phyloP scores from a whole-genome alignment of 2,113 vertebrate species.

The Platichthys stellatus region DNA sequence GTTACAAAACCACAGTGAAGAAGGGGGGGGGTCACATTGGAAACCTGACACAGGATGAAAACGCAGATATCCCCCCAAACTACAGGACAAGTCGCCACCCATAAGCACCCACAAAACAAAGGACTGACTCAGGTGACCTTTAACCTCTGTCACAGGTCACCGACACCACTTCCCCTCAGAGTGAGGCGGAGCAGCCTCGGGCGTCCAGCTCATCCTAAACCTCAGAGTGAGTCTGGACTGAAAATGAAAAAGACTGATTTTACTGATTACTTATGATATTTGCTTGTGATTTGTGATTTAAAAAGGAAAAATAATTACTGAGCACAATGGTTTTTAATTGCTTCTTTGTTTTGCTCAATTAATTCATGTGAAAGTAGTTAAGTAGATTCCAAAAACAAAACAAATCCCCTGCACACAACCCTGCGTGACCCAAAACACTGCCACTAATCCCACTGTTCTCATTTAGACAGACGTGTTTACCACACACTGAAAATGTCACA shows the following conservation, averaged over 20 bases:
- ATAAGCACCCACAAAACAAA: constrained; percentile 43
- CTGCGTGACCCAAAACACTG: constrained; percentile 60
- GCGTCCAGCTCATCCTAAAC: not conserved
- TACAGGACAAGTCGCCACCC: constrained; percentile 36
- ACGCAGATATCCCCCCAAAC: not conserved
- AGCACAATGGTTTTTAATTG: not conserved
- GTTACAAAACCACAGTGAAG: not conserved
- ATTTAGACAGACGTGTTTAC: constrained; percentile 22
- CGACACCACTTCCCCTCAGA: constrained; percentile 48
- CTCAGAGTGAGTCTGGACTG: not conserved
- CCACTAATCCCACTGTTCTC: constrained; percentile 65
- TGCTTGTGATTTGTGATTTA: not conserved
- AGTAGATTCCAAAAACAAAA: constrained; percentile 17
- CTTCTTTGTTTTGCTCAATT: constrained; percentile 35
- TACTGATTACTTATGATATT: not conserved
- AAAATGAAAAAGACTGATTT: not conserved
- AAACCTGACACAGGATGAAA: constrained; percentile 15
- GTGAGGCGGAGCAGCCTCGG: constrained; percentile 16
- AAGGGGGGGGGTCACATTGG: not conserved
- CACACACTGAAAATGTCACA: not conserved
- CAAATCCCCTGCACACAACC: constrained; percentile 31
- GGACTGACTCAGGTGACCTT: constrained; percentile 22
- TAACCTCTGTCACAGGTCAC: constrained; percentile 56
- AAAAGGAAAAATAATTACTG: not conserved
- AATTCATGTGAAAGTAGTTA: constrained; percentile 1